A percentile compares a stretch with the other conserved stretches of the same genome.
These are phyloP conservation scores for Acrocephalus kingi DNA, from an alignment of 2,113 vertebrate genomes.

Conservation along the genomic window DNA sequence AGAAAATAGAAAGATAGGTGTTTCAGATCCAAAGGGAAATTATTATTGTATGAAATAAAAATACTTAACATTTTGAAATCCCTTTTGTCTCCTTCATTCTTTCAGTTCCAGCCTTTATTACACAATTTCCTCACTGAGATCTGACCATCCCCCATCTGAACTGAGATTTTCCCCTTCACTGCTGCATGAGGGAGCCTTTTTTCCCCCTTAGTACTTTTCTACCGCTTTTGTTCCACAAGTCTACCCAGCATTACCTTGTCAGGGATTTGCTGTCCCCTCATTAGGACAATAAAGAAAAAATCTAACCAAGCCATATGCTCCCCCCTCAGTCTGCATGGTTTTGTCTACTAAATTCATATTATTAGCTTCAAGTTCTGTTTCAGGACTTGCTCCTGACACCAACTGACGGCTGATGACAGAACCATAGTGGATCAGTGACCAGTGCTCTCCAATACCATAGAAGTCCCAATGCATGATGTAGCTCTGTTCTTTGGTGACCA, in stretches of 20 bases:
- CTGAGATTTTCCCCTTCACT: neutral
- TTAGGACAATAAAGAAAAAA: neutral
- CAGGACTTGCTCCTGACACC: neutral
- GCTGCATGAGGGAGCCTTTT: neutral
- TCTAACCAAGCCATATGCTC: neutral
- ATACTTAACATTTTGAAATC: neutral
- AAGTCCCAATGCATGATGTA: neutral
- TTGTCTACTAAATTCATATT: neutral
- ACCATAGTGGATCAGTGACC: neutral
- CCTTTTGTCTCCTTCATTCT: neutral
- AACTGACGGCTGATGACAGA: neutral
- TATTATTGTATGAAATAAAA: neutral
- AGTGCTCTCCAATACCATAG: neutral
- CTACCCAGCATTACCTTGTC: neutral
- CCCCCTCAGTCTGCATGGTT: neutral
- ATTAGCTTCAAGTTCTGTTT: neutral
- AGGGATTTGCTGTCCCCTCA: neutral
- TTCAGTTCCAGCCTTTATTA: neutral
- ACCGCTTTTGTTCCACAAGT: neutral
- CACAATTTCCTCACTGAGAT: neutral
- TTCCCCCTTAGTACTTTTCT: neutral
- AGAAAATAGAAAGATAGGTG: neutral
- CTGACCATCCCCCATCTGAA: neutral
- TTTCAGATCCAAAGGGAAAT: neutral
- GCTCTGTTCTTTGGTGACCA: rapidly evolving